phyloP scores from a whole-genome alignment of 1,140 invertebrate species.

The Conus ventricosus region DNA sequence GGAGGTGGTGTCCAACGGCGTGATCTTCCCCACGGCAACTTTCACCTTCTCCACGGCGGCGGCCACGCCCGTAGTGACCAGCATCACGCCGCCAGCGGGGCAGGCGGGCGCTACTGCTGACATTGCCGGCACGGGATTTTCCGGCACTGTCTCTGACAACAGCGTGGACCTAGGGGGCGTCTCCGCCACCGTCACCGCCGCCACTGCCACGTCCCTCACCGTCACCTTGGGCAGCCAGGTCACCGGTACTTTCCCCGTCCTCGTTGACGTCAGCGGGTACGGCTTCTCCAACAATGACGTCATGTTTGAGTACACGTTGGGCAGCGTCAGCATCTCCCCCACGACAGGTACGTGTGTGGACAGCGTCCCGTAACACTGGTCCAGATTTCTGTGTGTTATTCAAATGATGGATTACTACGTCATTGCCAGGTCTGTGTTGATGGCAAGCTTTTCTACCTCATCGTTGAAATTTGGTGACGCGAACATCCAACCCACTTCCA shows the following conservation, averaged over 20 bases:
- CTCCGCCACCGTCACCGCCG: slow-evolving; percentile 42
- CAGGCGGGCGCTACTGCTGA: slow-evolving; percentile 37
- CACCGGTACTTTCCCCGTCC: slow-evolving; percentile 47
- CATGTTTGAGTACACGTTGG: slow-evolving; percentile 56
- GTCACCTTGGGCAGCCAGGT: slow-evolving; percentile 55
- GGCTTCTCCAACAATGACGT: slow-evolving; percentile 50
- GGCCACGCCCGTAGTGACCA: slow-evolving; percentile 52
- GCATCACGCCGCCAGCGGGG: slow-evolving; percentile 41
- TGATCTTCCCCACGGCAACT: slow-evolving; percentile 33
- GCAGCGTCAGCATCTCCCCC: slow-evolving; percentile 45
- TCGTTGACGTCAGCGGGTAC: slow-evolving; percentile 47
- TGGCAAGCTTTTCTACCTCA: neutral
- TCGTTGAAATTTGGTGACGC: neutral
- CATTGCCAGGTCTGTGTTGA: neutral
- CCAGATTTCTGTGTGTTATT: too few relatives aligned
- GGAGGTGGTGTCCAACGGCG: slow-evolving; percentile 47
- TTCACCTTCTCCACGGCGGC: slow-evolving; percentile 40
- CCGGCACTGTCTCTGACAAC: slow-evolving; percentile 29
- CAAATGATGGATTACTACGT: too few relatives aligned
- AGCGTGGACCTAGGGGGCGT: slow-evolving; percentile 50
- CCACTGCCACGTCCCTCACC: slow-evolving; percentile 41
- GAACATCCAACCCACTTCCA: too few relatives aligned
- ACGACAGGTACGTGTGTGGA: slow-evolving; percentile 47
- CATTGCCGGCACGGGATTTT: slow-evolving; percentile 53
- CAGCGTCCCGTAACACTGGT: neutral